Base-by-base conservation (phyloP, 2,113 vertebrate species). In the Carassius gibelio region DNA sequence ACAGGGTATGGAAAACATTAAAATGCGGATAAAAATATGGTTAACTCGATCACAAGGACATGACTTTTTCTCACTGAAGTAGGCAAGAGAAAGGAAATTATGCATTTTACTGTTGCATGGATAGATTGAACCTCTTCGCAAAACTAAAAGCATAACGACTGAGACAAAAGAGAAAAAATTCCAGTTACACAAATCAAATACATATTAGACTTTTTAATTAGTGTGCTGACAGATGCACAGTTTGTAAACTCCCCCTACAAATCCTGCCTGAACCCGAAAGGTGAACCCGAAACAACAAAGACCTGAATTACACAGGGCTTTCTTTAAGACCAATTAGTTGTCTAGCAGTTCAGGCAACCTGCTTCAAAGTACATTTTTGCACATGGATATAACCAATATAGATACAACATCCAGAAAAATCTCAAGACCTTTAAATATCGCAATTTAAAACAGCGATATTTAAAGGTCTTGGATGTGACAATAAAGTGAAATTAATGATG, bases 241-340 rank as follows among this genome's bases (percentile, higher is more conserved):
- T 55, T 76, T 76, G 23, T 52, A 76, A 76, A 76, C 23, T 3
- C 74, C 48, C 36, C 23, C 14, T 55, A 55, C 23, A 30, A 26
- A 26, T 26, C 26, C 26, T 26, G 26, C 26, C 26, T 26, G 26
- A 26, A 26, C 26, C 26, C 26, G 26, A 26, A 26, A 26, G 26
- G n/a, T 76, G 48, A 55, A 55, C 75, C 75, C 9, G 14, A 76
- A 76, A 50, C 75, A 76, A 34, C 23, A 26, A 76, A 76, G 75
- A 14, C 26, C 75, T 76, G 38, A 76, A 76, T 76, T 76, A 55
- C 15, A 19, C 75, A 34, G 48, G 8, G 42, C 45, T 75, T 8
- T 48, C 45, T 75, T 50, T 14, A 50, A 50, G 45, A 76, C 48
- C 48, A 76, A 76, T 55, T 34, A 76, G 74, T 52, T 75, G n/a